Conservation (phyloP, 2,797 vertebrate species). For the Pogonophryne albipinna region DNA sequence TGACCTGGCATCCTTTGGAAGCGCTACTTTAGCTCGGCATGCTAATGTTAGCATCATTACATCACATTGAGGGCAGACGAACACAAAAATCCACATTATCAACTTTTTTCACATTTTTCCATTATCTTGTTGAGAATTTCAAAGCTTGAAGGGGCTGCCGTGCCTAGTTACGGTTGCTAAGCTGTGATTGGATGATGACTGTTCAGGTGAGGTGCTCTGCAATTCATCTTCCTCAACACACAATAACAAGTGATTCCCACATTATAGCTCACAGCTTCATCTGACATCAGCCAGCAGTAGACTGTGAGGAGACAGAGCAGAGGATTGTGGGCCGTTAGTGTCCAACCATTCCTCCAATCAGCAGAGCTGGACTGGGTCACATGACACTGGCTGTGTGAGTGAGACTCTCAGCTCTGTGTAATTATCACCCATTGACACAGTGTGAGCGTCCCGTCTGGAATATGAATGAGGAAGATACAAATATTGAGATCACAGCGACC, state of each 20-base stretch:
- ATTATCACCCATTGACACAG: constrained; percentile 61
- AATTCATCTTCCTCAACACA: constrained; percentile 3
- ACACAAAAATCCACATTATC: too few relatives aligned
- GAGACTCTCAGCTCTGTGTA: constrained; percentile 42
- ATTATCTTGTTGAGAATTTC: too few relatives aligned
- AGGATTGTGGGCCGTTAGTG: background rate
- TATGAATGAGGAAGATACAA: constrained; percentile 57
- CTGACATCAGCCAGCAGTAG: background rate
- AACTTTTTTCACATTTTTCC: too few relatives aligned
- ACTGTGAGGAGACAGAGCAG: background rate
- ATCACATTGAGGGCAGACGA: too few relatives aligned
- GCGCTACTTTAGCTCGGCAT: too few relatives aligned
- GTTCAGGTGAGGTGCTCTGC: too few relatives aligned
- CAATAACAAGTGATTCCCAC: background rate
- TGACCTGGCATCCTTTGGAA: too few relatives aligned
- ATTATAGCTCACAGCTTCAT: background rate
- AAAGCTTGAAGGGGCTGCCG: too few relatives aligned
- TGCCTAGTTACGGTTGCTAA: too few relatives aligned
- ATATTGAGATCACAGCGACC: constrained; percentile 30
- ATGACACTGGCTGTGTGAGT: constrained; percentile 22
- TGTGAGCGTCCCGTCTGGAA: constrained; percentile 42
- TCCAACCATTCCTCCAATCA: constrained; percentile 20
- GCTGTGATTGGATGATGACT: too few relatives aligned
- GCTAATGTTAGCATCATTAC: too few relatives aligned
- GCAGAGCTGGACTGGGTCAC: constrained; percentile 37